Conservation (phyloP, 2,113 vertebrate species). For the Morone chrysops region DNA sequence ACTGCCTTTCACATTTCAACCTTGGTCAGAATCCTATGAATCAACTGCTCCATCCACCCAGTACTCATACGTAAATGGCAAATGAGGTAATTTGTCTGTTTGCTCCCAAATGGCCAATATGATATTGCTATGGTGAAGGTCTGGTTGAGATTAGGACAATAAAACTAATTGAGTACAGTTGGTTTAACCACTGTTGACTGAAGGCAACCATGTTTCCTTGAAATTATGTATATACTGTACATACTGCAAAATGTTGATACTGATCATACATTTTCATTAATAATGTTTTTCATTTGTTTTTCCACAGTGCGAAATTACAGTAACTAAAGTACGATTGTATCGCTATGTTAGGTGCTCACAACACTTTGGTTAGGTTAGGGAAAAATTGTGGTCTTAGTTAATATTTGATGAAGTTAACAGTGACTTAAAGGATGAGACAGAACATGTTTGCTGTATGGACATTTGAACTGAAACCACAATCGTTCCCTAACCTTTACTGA, state of each 20-base stretch:
- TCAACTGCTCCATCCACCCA: neutral
- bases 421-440: neutral
- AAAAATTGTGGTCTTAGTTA: neutral
- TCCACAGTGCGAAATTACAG: neutral
- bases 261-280: neutral
- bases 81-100: neutral
- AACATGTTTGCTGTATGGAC: neutral
- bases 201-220: neutral
- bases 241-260: neutral
- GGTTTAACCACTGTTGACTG: neutral
- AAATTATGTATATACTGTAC: neutral
- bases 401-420: neutral
- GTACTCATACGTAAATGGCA: neutral
- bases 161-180: neutral
- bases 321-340: neutral
- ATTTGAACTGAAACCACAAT: neutral
- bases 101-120: neutral
- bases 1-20: neutral
- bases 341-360: neutral
- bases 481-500: neutral
- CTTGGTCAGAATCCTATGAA: neutral
- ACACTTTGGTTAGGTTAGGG: neutral
- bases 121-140: neutral
- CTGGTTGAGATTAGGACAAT: neutral
- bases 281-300: neutral